These are phyloP conservation scores for Hepsetus odoe DNA, from an alignment of 2,113 vertebrate genomes.

Conservation along the genomic window DNA sequence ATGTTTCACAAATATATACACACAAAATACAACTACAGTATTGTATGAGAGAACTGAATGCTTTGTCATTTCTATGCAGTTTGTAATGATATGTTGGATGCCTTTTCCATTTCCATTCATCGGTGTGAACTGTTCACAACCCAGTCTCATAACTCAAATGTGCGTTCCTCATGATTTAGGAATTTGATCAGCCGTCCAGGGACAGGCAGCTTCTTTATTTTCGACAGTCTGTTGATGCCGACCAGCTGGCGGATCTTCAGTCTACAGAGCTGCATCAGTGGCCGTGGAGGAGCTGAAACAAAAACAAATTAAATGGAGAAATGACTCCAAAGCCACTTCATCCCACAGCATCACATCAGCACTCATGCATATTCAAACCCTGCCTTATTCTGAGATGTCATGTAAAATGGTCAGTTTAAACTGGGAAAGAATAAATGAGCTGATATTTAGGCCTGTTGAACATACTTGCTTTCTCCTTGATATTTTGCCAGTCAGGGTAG, in stretches of 20 bases:
- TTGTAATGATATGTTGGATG: not conserved
- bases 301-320: slow-evolving; percentile 7
- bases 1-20: not conserved
- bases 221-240: slow-evolving; percentile 76
- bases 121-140: not conserved
- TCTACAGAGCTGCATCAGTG: slow-evolving; percentile 83
- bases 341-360: too few species aligned
- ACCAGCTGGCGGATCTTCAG: slow-evolving; percentile 77
- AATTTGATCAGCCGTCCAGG: slow-evolving; percentile 78
- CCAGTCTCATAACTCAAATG: not conserved
- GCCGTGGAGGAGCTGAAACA: slow-evolving; percentile 77
- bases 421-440: not conserved
- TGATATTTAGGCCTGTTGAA: not conserved
- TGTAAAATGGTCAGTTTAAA: not conserved
- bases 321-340: too few species aligned
- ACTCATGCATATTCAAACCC: too few species aligned
- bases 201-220: slow-evolving; percentile 77
- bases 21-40: not conserved
- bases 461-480: slow-evolving; percentile 85
- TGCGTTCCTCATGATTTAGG: slow-evolving; percentile 72
- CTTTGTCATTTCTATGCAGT: not conserved
- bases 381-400: too few species aligned
- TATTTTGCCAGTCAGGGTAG: slow-evolving; percentile 81
- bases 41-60: not conserved
- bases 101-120: not conserved